Base-by-base conservation (phyloP, 30 jellyfish, hydroid and myxozoan genomes). In the Aurelia coerulea region DNA sequence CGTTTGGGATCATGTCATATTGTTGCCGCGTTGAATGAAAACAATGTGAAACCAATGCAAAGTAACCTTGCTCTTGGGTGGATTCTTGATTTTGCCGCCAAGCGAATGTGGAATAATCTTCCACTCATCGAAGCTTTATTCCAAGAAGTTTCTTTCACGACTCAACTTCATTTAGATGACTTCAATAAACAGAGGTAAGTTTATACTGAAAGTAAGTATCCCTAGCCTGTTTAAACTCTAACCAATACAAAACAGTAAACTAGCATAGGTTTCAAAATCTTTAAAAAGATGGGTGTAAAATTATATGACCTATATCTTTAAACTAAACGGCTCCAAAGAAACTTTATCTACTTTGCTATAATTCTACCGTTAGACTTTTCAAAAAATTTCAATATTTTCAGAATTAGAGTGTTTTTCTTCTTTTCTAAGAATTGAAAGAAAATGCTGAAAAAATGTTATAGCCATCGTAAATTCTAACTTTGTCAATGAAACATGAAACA, bases 1-100 rank as follows among this genome's bases (percentile, higher is more conserved):
- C 89, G 95, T 15, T 65, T 75, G 34, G 62, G 52, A 41, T 81
- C 90, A 19, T 34, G 88, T 15, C 65, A 42, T 13, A 51, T 78
- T 33, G 89, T 35, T 7, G n/a, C 16, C 56, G 32, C 65, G 13
- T 17, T 84, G 10, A 19, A 75, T 14, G 65, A 42, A 15, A 3
- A 19, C 18, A 42, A 15, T 13, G 31, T 1, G 35, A n/a, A 60
- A 16, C 85, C 69, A 6, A 9, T 74, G 42, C 87, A 84, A n/a
- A 56, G 66, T 2, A 84, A 84, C 76, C 54, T 73, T 9, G 93
- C 93, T 15, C 54, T 84, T 33, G 49, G 31, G 58, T 29, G 67
- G 0, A 11, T 74, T 5, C 52, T 84, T 23, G 82, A 84, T 14
- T 84, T 59, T 33, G 62, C 75, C 31, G 53, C 80, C 32, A 53